Base-by-base conservation (phyloP, 2,888 invertebrate species). In the Leptothorax acervorum region DNA sequence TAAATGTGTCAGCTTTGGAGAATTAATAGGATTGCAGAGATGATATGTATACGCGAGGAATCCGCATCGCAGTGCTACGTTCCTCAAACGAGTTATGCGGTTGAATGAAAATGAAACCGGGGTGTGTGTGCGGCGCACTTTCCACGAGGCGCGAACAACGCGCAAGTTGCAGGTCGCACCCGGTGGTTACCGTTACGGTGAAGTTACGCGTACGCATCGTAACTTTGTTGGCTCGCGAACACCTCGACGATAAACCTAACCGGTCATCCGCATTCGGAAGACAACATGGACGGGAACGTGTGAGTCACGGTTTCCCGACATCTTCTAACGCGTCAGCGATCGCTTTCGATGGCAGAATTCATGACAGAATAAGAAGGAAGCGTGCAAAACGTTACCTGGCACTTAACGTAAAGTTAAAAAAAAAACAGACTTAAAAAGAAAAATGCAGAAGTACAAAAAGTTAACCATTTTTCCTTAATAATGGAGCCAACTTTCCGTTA, bases 191-290 rank as follows among this genome's bases (percentile, higher is more conserved):
- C 85, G 83, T 85, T 85, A 85, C 60, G n/a, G 55, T 42, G 28
- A 82, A 45, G 39, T 75, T 75, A 83, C 55, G 60, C 35, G 48
- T 51, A 48, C 42, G 28, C 57, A 23, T 39, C 51, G 53, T 51
- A 42, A 82, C 57, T 42, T n/a, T 18, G 28, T 23, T 63, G 63
- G 31, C 31, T 23, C 31, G 63, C 76, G 53, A 76, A 78, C 78
- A 66, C 78, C 39, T 62, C n/a, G 75, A 53, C 31, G 55, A 57
- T 57, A 18, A 48, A 55, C 57, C 18, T 60, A 82, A 87, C 82
- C 87, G 57, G 87, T 63, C 85, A 88, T 90, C 86, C 90, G 65
- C 88, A 86, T 90, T 87, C 87, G 48, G 73, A 28, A 55, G 81
- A 85, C 82, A 63, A 86, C 78, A 60, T 87, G 82, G 85, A 84